Base-by-base conservation (phyloP, 2,113 vertebrate genomes). In the Cebidichthys violaceus region DNA sequence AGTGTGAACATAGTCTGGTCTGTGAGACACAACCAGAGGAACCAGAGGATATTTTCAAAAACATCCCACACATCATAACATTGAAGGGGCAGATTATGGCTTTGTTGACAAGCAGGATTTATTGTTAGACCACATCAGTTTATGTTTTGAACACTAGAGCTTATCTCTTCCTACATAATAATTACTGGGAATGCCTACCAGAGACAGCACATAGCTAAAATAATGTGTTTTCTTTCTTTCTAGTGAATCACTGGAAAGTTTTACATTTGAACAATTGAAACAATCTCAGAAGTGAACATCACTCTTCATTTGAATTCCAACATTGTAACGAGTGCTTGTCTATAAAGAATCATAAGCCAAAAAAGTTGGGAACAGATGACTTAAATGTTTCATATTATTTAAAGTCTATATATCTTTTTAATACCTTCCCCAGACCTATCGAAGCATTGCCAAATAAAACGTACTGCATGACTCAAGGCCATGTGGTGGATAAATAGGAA, bases 51-150 rank as follows among this genome's bases (percentile, higher is more conserved):
- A 1, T 50, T 47, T 54, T 35, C 43, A 82, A 84, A 70, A 45
- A 71, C 75, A 0, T 45, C 6, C 15, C 45, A 47, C 15, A 29
- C 55, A 60, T 69, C 27, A 45, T 75, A 70, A 88, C 81, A 79
- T 68, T 83, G 79, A 88, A 79, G 77, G 11, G 43, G 79, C 73
- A 68, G 78, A 81, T 88, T 61, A 52, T 83, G 74, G 55, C 68
- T 70, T 65, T 62, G 79, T 81, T 70, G 72, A 67, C 72, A 39
- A 60, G 78, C 69, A 68, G 67, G 24, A 20, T 55, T 65, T 71
- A 14, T 52, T 62, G 39, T 75, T 45, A 31, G 70, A 75, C 70
- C 59, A 65, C 4, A 71, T 71, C 55, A 67, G 24, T 35, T 52
- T 27, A 54, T 57, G 11, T 52, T 60, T 39, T 41, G 13, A 59